phyloP scores from a whole-genome alignment of 2,797 vertebrate genomes.

The Darevskia mixta region DNA sequence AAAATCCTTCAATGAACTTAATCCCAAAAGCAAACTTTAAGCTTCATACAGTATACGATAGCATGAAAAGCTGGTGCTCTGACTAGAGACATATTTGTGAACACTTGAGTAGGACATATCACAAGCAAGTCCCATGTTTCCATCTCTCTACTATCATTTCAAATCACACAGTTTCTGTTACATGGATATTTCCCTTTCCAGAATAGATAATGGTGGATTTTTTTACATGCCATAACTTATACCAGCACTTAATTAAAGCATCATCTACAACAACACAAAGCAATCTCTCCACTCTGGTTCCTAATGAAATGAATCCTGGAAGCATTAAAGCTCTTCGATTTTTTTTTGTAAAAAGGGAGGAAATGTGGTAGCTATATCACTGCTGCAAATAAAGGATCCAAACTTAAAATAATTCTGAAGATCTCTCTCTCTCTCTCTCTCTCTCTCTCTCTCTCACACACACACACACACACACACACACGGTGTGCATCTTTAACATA shows the following conservation, averaged over 20 bases:
- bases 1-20: background rate
- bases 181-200: no score
- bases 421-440: background rate
- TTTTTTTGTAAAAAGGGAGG: background rate
- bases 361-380: slow-evolving; percentile 46
- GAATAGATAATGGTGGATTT: background rate
- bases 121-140: background rate
- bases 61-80: background rate
- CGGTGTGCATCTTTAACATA: background rate
- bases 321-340: background rate
- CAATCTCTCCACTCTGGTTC: background rate
- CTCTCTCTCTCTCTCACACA: no score
- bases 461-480: no score
- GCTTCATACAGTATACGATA: background rate
- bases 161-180: no score
- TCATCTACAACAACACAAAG: slow-evolving; percentile 44
- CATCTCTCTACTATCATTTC: background rate
- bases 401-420: slow-evolving; percentile 59
- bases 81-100: background rate
- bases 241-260: slow-evolving; percentile 41
- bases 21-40: background rate
- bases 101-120: background rate
- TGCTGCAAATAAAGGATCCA: slow-evolving; percentile 32
- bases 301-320: background rate
- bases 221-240: background rate